Base-by-base conservation (phyloP, 2,113 vertebrate genomes). In the Hyperoodon ampullatus region DNA sequence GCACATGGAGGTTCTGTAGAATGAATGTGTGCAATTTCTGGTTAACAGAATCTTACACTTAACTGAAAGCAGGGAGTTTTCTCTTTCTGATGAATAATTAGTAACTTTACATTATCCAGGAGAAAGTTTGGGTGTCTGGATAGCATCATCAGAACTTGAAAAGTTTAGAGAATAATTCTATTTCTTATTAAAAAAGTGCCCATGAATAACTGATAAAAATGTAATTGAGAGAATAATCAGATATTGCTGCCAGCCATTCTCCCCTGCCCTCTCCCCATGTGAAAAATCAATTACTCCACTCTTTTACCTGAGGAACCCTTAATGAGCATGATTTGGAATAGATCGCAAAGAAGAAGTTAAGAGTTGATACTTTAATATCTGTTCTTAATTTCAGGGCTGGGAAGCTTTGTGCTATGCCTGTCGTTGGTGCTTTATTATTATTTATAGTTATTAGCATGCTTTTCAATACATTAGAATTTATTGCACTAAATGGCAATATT, bases 131-230 rank as follows among this genome's bases (percentile, higher is more conserved):
- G 61, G 42, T 50, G 5, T 58, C 63, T 71, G 58, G 14, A 44
- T 89, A 66, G 21, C 77, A 89, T 95, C 55, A 94, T 87, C 58
- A 93, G 85, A 94, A 95, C 88, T 96, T 90, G 93, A 88, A 95
- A 83, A 88, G 16, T 71, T 84, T 93, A 95, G 85, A 94, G 53
- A 96, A 94, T 90, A 96, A 91, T 96, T 96, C 77, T 96, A 47
- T 97, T 97, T 97, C 71, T 94, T 97, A 96, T 94, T 93, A 92
- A 97, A 95, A 97, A 97, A 95, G 61, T 93, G 30, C 18, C 83
- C 74, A 47, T 94, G 88, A 94, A 96, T 97, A 98, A 94, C 86
- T 92, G 71, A 92, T 96, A 89, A 94, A 96, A 93, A 92, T 94
- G 74, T 97, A 96, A 98, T 94, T 95, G 96, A 85, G 78, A 92